phyloP scores from a whole-genome alignment of 1,140 invertebrate genomes.

The Phocides pigmalion region DNA sequence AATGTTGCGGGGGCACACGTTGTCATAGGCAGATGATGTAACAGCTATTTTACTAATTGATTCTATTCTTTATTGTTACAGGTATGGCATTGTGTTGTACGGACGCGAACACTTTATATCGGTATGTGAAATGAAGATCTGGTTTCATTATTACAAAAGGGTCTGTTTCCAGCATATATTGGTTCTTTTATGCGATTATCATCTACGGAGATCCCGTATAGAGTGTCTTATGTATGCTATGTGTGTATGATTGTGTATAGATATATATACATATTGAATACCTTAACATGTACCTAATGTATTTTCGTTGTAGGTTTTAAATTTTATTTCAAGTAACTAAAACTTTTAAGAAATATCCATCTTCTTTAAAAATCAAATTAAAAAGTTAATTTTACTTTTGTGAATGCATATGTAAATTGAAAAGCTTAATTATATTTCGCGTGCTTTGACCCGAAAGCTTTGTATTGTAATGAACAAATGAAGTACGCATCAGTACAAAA shows the following conservation, averaged over 20 bases:
- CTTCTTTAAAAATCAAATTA: too few species aligned
- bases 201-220: too few species aligned
- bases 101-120: constrained; percentile 3
- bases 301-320: too few species aligned
- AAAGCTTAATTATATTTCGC: constrained; percentile 11
- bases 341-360: too few species aligned
- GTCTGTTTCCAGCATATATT: too few species aligned
- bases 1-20: constrained; percentile 70
- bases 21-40: constrained; percentile 61
- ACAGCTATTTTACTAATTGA: constrained; percentile 62
- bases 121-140: constrained; percentile 8
- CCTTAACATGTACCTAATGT: too few species aligned
- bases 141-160: neutral
- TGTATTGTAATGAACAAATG: constrained; percentile 21
- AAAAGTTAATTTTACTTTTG: too few species aligned
- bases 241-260: too few species aligned
- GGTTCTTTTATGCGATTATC: neutral
- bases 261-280: too few species aligned
- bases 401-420: neutral
- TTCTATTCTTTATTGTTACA: constrained; percentile 69
- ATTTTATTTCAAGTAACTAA: too few species aligned
- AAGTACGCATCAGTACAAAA: constrained; percentile 27
- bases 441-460: too few species aligned
- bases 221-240: too few species aligned
- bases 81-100: constrained; percentile 46